These are phyloP conservation scores for Phocides pigmalion DNA, from an alignment of 1,140 invertebrate genomes.

Conservation along the genomic window DNA sequence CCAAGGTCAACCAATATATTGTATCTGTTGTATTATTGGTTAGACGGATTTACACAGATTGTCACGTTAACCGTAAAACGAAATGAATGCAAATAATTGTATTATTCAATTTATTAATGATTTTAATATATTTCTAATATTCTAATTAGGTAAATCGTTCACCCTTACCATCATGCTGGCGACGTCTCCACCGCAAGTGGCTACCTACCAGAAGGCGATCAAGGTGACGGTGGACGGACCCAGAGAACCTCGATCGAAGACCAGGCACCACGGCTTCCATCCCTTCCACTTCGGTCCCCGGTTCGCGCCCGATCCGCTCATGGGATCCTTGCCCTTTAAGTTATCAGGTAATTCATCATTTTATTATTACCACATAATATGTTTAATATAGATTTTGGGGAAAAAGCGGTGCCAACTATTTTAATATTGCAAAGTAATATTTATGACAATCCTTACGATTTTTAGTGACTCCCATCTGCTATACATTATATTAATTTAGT, in stretches of 20 bases:
- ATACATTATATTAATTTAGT: no score
- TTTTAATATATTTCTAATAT: constrained; percentile 34
- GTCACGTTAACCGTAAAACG: no score
- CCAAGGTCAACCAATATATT: no score
- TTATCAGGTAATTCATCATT: constrained; percentile 89
- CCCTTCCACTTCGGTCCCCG: constrained; percentile 93
- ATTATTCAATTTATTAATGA: no score
- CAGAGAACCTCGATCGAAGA: constrained; percentile 96
- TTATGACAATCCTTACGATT: no score
- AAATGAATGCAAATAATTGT: background rate
- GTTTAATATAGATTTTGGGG: no score
- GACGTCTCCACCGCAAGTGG: constrained; percentile 95
- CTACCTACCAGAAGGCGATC: constrained; percentile 97
- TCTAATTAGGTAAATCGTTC: constrained; percentile 98
- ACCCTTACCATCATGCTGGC: constrained; percentile 97
- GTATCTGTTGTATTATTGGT: no score
- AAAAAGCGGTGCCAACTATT: no score
- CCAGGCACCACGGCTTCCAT: constrained; percentile 93
- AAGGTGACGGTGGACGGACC: constrained; percentile 99
- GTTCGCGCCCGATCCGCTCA: constrained; percentile 91
- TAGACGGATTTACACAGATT: no score
- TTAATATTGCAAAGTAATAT: no score
- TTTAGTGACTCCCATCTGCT: no score
- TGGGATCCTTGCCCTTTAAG: constrained; percentile 92
- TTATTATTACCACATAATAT: no score